phyloP scores from a whole-genome alignment of 1,140 invertebrate genomes.

The Globodera ellingtonae region DNA sequence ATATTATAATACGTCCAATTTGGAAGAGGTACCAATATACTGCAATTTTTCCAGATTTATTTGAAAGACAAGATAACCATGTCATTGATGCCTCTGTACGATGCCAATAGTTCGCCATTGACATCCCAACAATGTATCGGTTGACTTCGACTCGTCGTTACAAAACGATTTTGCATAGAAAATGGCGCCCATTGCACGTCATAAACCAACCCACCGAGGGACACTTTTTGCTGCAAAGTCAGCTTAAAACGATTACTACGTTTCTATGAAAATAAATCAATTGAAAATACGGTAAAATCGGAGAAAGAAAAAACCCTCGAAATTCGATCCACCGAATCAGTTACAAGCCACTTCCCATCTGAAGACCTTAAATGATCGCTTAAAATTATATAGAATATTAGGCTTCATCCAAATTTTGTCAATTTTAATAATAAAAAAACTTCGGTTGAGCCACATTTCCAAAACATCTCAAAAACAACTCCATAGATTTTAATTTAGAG shows the following conservation, averaged over 20 bases:
- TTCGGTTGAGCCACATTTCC: neutral
- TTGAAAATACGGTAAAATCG: neutral
- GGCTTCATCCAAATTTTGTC: neutral
- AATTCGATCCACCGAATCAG: slow-evolving; percentile 47
- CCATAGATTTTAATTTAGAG: neutral
- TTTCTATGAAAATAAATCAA: neutral
- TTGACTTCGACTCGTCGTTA: slow-evolving; percentile 33
- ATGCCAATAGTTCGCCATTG: slow-evolving; percentile 16
- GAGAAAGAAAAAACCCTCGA: slow-evolving; percentile 40
- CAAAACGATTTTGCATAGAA: slow-evolving; percentile 29
- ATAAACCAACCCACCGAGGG: slow-evolving; percentile 41
- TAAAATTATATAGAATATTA: neutral
- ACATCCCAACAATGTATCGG: slow-evolving; percentile 44
- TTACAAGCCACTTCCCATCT: slow-evolving; percentile 35
- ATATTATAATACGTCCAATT: too few relatives aligned
- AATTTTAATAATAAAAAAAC: neutral
- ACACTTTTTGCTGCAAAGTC: slow-evolving; percentile 11
- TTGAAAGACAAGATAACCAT: slow-evolving; percentile 9
- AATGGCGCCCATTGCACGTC: slow-evolving; percentile 12
- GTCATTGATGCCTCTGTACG: slow-evolving; percentile 46
- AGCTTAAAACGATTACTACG: slow-evolving; percentile 26
- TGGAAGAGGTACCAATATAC: too few relatives aligned
- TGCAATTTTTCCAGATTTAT: too few relatives aligned
- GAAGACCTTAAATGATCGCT: slow-evolving; percentile 34
- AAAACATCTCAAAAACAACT: slow-evolving; percentile 6